Conservation (phyloP, 2,888 invertebrate genomes). For the Saturnia pavonia region DNA sequence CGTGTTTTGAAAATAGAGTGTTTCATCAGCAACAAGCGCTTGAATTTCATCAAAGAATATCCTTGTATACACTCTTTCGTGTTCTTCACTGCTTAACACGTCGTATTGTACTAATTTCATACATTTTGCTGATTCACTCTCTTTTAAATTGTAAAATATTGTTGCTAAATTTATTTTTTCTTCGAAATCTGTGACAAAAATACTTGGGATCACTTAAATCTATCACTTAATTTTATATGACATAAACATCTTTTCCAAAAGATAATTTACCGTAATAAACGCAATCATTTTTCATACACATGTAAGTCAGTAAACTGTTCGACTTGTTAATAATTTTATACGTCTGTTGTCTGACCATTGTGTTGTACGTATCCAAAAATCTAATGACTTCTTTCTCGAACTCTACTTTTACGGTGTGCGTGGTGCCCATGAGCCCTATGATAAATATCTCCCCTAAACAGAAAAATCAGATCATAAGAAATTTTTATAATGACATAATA, state of each 20-base stretch:
- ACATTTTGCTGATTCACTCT: constrained; percentile 58
- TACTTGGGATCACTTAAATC: background rate
- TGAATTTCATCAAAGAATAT: constrained; percentile 74
- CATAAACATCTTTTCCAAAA: background rate
- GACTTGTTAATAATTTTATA: constrained; percentile 81
- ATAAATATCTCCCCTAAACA: constrained; percentile 73
- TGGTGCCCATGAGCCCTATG: constrained; percentile 67
- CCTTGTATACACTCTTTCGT: constrained; percentile 68
- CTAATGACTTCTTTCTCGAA: constrained; percentile 74
- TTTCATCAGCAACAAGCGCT: constrained; percentile 66
- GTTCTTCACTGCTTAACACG: constrained; percentile 66
- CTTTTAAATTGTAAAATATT: constrained; percentile 60
- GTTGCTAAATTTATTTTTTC: constrained; percentile 69
- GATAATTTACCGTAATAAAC: constrained; percentile 56
- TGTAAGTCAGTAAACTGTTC: constrained; percentile 74
- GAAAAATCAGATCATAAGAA: constrained; percentile 4
- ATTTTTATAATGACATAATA: background rate
- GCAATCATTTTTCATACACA: constrained; percentile 80
- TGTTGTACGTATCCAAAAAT: constrained; percentile 82
- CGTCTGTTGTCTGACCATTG: constrained; percentile 75
- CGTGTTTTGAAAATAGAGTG: constrained; percentile 58
- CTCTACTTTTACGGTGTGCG: constrained; percentile 71
- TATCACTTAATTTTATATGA: background rate
- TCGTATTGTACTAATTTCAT: constrained; percentile 67
- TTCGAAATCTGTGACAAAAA: constrained; percentile 58